Evolutionary conservation across 2,797 vertebrate genomes (phyloP), one percentile per base, ranked within the genome.

Genomic region (Prionace glauca): DNA sequence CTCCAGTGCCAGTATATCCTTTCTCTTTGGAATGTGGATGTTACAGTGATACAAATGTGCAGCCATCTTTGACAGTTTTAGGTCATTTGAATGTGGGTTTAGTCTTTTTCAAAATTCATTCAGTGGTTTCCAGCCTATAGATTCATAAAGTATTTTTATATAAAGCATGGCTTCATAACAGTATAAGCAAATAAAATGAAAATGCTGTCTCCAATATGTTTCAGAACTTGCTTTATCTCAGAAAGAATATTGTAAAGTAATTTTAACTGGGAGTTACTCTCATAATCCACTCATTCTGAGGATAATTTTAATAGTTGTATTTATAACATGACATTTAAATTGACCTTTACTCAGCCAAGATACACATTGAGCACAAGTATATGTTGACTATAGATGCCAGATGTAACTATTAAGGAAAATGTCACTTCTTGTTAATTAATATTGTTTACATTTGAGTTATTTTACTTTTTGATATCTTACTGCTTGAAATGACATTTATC

Each of bases 391-490:
- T 24, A 94, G 45, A 56, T 74, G 45, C 56, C 7, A 36, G 7
- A n/a, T n/a, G 20, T 45, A 84, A 84, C 18, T 84, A 45, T 84
- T 84, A 69, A 92, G 32, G 16, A 74, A 95, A 95, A 50, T 20
- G 26, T 72, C 26, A 94, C 69, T 36, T 69, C 67, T 72, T 72
- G 69, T 72, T 72, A 94, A 50, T 94, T 95, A 77, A 18, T 56
- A 74, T 77, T 11, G 50, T 95, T 95, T 95, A 74, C 71, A 77
- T 32, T 26, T 77, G 93, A 95, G 29, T 77, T 95, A 95, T 95
- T 56, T 56, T 32, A 74, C 41, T 71, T 50, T 77, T 95, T 74
- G 71, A 29, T 3, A 77, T 50, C 93, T 74, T 45, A 95, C 45
- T 95, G 62, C 36, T 94, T 72, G 26, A 41, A 26, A 14, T 74